Base-by-base conservation (phyloP, 2,888 invertebrate genomes). In the Hypselothyrea guttata region DNA sequence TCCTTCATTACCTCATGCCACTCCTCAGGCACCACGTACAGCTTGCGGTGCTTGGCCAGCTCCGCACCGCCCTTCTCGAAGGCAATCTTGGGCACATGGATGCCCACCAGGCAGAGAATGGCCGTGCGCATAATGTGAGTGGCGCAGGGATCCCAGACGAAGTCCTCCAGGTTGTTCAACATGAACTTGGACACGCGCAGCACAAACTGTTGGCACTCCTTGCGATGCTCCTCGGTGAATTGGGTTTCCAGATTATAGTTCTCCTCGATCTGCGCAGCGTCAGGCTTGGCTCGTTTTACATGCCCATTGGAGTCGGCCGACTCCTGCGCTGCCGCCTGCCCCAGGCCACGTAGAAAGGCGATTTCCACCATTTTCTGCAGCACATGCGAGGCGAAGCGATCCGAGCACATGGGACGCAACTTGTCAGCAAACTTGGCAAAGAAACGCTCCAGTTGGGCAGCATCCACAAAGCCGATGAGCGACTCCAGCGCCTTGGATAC, bases 121-220 rank as follows among this genome's bases (percentile, higher is more conserved):
- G 93, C 93, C 7, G 94, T 93, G 45, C 96, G 92, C 66, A 96
- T 90, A 4, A 96, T 92, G 79, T 95, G 94, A 89, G 94, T 96
- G 0, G 94, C 95, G 69, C 94, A 95, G 0, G 91, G 90, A 86
- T 96, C 95, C 92, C 93, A 94, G 0, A 95, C 92, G 81, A 94
- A 96, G 84, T 96, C 96, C 87, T 96, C 96, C 56, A 96, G 90
- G 90, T 97, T 97, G 88, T 97, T 97, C 0, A 96, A 88, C 15
- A 94, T 91, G 88, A 95, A 97, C 90, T 93, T 94, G 58, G 94
- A 92, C 2, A 95, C 90, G 88, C 94, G 95, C 9, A 94, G 65
- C 1, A 94, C 92, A 86, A 94, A 95, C 8, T 92, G 90, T 1
- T 92, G 90, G 71, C 94, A 95, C 38, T 90, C 91, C 28, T 90